These are phyloP conservation scores for Drosophila neonasuta DNA, from an alignment of 2,888 invertebrate genomes.

Conservation along the genomic window DNA sequence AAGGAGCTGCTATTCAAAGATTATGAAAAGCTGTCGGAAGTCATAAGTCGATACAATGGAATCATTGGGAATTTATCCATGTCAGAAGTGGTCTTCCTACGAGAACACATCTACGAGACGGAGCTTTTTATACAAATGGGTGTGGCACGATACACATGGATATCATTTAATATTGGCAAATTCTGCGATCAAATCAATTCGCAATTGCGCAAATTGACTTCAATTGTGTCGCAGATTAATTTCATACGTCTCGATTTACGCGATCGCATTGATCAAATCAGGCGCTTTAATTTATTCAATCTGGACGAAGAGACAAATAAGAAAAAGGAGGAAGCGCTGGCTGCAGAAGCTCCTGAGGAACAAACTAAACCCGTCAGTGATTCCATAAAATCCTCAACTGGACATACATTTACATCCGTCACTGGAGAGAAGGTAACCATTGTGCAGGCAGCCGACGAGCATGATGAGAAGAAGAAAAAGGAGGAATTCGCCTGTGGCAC, in stretches of 20 bases:
- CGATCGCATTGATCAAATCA: slow-evolving; percentile 84
- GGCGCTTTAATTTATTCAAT: slow-evolving; percentile 84
- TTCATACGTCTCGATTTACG: slow-evolving; percentile 87
- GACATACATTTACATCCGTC: slow-evolving; percentile 41
- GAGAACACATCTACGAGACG: slow-evolving; percentile 86
- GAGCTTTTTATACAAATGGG: slow-evolving; percentile 92
- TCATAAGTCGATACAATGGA: slow-evolving; percentile 86
- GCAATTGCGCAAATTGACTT: slow-evolving; percentile 85
- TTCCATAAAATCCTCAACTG: neutral
- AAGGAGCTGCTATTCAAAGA: slow-evolving; percentile 85
- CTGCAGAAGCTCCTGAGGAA: neutral
- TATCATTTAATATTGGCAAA: slow-evolving; percentile 90
- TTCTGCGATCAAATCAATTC: slow-evolving; percentile 86
- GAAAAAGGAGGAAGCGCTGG: neutral
- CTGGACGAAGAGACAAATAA: slow-evolving; percentile 51
- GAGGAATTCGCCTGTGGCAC: slow-evolving; percentile 61
- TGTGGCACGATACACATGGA: slow-evolving; percentile 92
- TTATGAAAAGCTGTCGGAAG: slow-evolving; percentile 84
- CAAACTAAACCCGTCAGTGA: neutral
- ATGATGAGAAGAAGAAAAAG: slow-evolving; percentile 17
- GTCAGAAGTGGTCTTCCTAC: slow-evolving; percentile 89
- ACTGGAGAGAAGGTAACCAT: slow-evolving; percentile 50
- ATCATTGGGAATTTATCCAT: slow-evolving; percentile 86
- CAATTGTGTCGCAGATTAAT: slow-evolving; percentile 87
- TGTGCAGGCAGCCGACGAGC: slow-evolving; percentile 30